These are phyloP conservation scores for Xenops minutus DNA, from an alignment of 2,797 vertebrate species.

Conservation along the genomic window DNA sequence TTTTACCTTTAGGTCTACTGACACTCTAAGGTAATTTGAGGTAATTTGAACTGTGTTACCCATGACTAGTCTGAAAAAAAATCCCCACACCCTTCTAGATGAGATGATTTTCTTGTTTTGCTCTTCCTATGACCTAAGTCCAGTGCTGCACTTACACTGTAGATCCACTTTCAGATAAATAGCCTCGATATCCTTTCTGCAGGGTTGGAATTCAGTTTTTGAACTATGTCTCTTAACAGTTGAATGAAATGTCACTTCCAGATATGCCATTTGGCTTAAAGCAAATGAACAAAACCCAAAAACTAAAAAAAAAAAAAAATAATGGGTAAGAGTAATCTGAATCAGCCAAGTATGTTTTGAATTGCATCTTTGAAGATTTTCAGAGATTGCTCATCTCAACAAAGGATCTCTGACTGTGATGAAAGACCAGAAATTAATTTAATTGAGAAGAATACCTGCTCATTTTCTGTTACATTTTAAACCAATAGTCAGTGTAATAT, in stretches of 20 bases:
- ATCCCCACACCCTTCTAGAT: background rate
- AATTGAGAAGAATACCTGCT: background rate
- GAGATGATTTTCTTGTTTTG: background rate
- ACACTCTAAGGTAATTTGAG: background rate
- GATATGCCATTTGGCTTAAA: background rate
- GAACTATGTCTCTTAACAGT: background rate
- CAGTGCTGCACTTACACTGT: background rate
- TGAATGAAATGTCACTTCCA: background rate
- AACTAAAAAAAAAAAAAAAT: background rate
- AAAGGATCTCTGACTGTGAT: background rate
- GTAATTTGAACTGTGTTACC: background rate
- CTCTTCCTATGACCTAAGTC: background rate
- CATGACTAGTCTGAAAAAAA: background rate
- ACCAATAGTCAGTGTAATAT: constrained; percentile 30
- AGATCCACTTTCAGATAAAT: background rate
- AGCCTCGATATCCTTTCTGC: background rate
- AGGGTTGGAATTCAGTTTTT: background rate
- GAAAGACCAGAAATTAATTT: background rate
- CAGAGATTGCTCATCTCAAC: background rate
- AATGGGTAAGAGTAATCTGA: background rate
- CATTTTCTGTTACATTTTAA: constrained; percentile 28
- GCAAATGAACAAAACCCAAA: background rate
- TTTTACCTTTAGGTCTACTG: background rate
- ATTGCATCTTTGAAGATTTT: background rate
- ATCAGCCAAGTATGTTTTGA: background rate